Conservation (phyloP, 2,888 invertebrate species). For the Adelognathus sp. region DNA sequence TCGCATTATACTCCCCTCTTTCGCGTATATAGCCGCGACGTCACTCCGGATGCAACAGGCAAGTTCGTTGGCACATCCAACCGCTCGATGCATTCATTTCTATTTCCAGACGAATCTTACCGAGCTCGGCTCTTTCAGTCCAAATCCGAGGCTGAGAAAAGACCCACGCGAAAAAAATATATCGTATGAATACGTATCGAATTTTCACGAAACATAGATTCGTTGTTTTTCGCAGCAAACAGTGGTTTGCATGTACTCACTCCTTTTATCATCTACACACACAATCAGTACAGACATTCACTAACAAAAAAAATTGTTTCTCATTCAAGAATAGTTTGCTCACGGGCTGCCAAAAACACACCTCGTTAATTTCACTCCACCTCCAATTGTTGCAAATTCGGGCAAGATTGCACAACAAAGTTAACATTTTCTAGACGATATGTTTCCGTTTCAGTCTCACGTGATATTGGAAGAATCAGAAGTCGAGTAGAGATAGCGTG, state of each 20-base stretch:
- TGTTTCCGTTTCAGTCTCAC: no score
- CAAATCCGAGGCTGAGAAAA: not conserved
- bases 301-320: no score
- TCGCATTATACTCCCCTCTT: not conserved
- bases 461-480: no score
- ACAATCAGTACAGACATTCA: no score
- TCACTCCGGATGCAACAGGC: conserved; percentile 37
- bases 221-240: not conserved
- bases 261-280: not conserved
- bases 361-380: no score
- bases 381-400: no score
- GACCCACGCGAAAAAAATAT: not conserved
- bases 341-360: no score
- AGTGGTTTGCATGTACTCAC: not conserved
- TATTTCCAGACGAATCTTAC: conserved; percentile 17
- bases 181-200: not conserved
- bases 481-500: no score
- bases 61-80: conserved; percentile 40
- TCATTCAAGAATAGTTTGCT: no score
- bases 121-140: not conserved
- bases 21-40: not conserved
- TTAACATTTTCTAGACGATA: no score
- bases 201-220: not conserved
- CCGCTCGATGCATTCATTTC: conserved; percentile 24
- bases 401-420: no score